Evolutionary conservation across 2,888 invertebrate genomes (phyloP).

Genomic region (Eilema griseolum): DNA sequence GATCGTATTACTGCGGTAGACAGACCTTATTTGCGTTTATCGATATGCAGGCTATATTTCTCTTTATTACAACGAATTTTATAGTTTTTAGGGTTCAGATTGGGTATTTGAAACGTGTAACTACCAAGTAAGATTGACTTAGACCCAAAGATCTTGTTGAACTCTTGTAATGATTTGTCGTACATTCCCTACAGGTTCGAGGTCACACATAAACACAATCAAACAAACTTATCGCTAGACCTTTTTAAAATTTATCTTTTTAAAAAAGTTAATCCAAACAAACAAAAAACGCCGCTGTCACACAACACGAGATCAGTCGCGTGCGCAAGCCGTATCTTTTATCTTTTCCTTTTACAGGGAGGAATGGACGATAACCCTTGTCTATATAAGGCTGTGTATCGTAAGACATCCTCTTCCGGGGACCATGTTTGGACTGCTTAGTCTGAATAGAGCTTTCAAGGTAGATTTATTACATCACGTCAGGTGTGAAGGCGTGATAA

Average conservation of each 20-base stretch:
- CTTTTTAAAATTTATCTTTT: constrained; percentile 10
- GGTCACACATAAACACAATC: neutral
- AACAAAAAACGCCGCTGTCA: constrained; percentile 34
- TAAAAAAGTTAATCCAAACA: constrained; percentile 32
- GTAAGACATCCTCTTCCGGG: constrained; percentile 52
- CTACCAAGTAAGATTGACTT: too few relatives aligned
- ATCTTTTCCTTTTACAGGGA: constrained; percentile 19
- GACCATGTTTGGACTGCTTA: constrained; percentile 20
- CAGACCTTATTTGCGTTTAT: too few relatives aligned
- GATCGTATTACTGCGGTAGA: too few relatives aligned
- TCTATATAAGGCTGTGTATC: constrained; percentile 29
- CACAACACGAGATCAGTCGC: constrained; percentile 43
- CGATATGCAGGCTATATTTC: too few relatives aligned
- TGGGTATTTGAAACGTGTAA: too few relatives aligned
- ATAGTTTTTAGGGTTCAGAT: too few relatives aligned
- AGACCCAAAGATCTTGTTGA: too few relatives aligned
- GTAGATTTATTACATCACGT: constrained; percentile 43
- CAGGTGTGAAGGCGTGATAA: constrained; percentile 17
- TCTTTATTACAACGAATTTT: too few relatives aligned
- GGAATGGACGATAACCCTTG: constrained; percentile 43
- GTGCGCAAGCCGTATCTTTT: constrained; percentile 44
- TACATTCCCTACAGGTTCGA: neutral
- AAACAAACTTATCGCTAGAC: constrained; percentile 18
- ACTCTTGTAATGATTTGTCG: too few relatives aligned
- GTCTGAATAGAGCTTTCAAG: constrained; percentile 38